Conservation (phyloP, 2,888 invertebrate species). For the Drosophila gaucha region DNA sequence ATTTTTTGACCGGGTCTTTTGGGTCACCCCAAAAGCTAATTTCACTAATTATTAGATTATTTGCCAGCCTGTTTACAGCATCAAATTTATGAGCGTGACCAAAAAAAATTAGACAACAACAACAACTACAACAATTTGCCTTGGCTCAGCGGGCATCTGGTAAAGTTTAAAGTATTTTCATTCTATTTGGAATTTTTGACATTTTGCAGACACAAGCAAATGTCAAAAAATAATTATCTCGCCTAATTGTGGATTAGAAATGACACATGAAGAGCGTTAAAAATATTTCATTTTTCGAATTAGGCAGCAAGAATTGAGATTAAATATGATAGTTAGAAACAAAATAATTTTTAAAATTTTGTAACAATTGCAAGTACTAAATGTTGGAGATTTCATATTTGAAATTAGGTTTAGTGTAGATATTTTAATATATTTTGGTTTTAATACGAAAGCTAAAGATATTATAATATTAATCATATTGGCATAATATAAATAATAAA, state of each 20-base stretch:
- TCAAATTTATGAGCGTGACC: constrained; percentile 64
- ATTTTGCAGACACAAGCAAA: constrained; percentile 61
- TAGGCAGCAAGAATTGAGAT: neutral
- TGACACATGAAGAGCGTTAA: constrained; percentile 24
- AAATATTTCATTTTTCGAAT: constrained; percentile 1
- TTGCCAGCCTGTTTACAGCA: constrained; percentile 37
- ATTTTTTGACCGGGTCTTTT: neutral
- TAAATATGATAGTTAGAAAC: no score
- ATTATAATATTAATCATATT: no score
- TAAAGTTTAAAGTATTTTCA: constrained; percentile 31
- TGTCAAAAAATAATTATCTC: constrained; percentile 43
- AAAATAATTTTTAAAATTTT: no score
- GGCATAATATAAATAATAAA: no score
- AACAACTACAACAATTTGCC: constrained; percentile 13
- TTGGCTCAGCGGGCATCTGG: constrained; percentile 59
- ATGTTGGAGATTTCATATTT: no score
- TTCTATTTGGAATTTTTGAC: constrained; percentile 39
- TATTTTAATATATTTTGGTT: no score
- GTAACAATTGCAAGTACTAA: no score
- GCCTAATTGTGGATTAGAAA: constrained; percentile 61
- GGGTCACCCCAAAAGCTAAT: constrained; percentile 53
- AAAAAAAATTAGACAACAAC: constrained; percentile 10
- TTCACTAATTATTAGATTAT: constrained; percentile 73
- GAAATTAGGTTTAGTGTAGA: no score
- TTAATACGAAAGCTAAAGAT: no score